Conservation (phyloP, 1,140 invertebrate genomes). For the Acyrthosiphon pisum region DNA sequence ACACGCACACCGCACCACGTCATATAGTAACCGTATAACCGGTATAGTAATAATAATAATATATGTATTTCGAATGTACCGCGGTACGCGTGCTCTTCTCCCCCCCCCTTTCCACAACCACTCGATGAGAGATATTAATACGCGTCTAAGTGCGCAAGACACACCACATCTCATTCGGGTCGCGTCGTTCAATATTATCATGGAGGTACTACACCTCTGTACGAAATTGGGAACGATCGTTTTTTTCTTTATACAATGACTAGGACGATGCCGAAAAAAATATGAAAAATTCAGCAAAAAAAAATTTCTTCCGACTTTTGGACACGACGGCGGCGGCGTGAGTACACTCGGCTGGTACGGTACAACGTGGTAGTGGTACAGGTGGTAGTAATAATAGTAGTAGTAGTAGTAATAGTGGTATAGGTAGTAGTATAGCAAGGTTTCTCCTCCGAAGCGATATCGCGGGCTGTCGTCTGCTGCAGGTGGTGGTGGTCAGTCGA, state of each 20-base stretch:
- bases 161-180: not conserved
- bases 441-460: not conserved
- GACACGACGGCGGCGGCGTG: not conserved
- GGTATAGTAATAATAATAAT: not conserved
- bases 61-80: not conserved
- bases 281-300: not conserved
- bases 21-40: not conserved
- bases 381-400: too few species aligned
- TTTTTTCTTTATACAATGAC: constrained; percentile 23
- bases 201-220: not conserved
- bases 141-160: too few species aligned
- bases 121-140: not conserved
- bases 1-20: not conserved
- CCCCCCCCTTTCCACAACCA: too few species aligned
- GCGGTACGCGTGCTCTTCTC: not conserved
- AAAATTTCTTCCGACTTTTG: not conserved
- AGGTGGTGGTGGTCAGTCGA: not conserved
- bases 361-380: not conserved
- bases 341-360: not conserved
- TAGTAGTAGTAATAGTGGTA: not conserved
- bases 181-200: not conserved
- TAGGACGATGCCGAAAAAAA: constrained; percentile 41
- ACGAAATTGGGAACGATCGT: not conserved
- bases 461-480: not conserved
- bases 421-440: not conserved